A percentile compares a stretch with the other conserved stretches of the same genome.
Evolutionary conservation across 2,888 invertebrate genomes (phyloP).

Genomic region (Dichetophora obliterata): DNA sequence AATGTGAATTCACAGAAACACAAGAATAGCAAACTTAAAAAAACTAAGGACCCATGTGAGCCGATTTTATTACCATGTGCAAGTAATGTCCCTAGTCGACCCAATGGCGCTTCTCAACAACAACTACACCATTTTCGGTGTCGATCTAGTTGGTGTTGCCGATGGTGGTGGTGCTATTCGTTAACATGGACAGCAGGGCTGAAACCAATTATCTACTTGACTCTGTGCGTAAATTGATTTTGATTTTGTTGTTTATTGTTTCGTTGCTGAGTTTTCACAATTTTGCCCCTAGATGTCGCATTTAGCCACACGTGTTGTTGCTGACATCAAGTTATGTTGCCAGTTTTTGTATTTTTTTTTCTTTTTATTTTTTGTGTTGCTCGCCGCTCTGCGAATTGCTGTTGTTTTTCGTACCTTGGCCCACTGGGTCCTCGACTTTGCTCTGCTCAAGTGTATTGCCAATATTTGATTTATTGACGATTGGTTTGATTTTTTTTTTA

Average conservation of each 20-base stretch:
- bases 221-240: slow-evolving; percentile 27
- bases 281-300: background rate
- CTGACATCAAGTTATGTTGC: background rate
- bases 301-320: background rate
- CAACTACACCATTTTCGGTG: background rate
- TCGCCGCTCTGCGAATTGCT: background rate
- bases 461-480: slow-evolving; percentile 26
- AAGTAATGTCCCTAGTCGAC: background rate
- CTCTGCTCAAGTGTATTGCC: slow-evolving; percentile 14
- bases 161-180: background rate
- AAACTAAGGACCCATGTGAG: background rate
- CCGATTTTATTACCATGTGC: background rate
- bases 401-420: slow-evolving; percentile 3
- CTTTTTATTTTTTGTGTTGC: background rate
- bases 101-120: background rate
- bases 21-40: too few species aligned
- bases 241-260: slow-evolving; percentile 4
- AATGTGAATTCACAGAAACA: background rate
- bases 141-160: background rate
- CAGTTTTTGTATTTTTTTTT: background rate
- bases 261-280: background rate
- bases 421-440: slow-evolving; percentile 2
- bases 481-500: background rate
- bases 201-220: slow-evolving; percentile 8
- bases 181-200: background rate